These are phyloP conservation scores for Lepidochitona cinerea DNA, from an alignment of 2,888 invertebrate genomes.

Conservation along the genomic window DNA sequence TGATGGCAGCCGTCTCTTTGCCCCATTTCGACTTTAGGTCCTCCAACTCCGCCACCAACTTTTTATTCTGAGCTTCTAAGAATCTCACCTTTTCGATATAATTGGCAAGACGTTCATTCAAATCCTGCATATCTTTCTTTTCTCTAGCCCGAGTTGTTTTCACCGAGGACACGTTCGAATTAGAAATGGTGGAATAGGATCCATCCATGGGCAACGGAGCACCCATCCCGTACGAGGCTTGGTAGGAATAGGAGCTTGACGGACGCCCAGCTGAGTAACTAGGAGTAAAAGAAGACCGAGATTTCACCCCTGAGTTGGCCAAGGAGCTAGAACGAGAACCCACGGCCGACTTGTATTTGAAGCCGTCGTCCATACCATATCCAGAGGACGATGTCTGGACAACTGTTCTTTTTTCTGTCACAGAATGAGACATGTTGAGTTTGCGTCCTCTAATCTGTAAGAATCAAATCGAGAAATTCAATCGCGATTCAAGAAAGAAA, in stretches of 20 bases:
- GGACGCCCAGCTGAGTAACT: background rate
- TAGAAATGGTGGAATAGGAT: conserved; percentile 53
- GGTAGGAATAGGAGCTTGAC: conserved; percentile 23
- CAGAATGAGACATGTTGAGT: conserved; percentile 45
- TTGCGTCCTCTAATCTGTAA: too few relatives aligned
- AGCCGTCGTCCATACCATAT: conserved; percentile 19
- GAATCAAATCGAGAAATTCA: too few relatives aligned
- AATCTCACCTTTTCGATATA: conserved; percentile 73
- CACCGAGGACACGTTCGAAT: conserved; percentile 68
- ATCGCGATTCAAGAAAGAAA: too few relatives aligned
- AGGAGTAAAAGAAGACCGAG: background rate
- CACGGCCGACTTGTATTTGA: background rate
- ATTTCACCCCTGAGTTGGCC: background rate
- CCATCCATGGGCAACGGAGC: conserved; percentile 39
- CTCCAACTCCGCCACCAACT: conserved; percentile 67
- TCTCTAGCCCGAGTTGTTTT: conserved; percentile 71
- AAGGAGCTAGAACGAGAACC: background rate
- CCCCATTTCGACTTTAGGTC: conserved; percentile 66
- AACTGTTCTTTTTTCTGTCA: conserved; percentile 60
- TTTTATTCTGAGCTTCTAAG: conserved; percentile 71
- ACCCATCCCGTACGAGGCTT: conserved; percentile 44
- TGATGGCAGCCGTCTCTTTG: conserved; percentile 66
- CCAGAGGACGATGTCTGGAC: conserved; percentile 42
- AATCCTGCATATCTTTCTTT: conserved; percentile 74
- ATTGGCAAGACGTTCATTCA: conserved; percentile 73